Base-by-base conservation (phyloP, 2,113 vertebrate genomes). In the Protobothrops mucrosquamatus region DNA sequence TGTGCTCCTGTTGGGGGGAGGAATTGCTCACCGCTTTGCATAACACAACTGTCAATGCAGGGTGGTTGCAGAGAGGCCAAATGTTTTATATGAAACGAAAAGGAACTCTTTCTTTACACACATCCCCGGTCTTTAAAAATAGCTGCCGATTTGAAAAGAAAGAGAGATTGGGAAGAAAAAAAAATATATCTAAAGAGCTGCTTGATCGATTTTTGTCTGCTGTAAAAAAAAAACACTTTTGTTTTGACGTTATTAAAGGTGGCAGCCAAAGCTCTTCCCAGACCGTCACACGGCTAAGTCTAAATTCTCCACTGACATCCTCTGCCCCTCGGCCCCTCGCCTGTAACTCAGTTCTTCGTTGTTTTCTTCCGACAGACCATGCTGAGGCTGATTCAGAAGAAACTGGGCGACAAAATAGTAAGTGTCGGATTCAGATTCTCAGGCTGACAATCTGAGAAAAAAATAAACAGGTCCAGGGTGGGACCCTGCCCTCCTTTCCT, bases 341-440 rank as follows among this genome's bases (percentile, higher is more conserved):
- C 29, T 18, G n/a, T 43, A 69, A 74, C 6, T 0, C 26, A 29
- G 26, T 11, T 57, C 48, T 54, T 6, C 2, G 34, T 93, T 43
- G 87, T 85, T 87, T 92, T 97, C 94, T 93, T 3, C 92, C 93
- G 92, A 51, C 96, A 99, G 99, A 99, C 99, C 11, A 99, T 99
- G 99, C 95, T 99, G 92, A 99, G 99, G 96, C 95, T 99, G 96
- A 99, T 99, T 94, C 99, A 99, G 97, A 99, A 99, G 97, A 99
- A 99, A 95, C 64, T 99, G 39, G 98, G 98, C 92, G 99, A 99
- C 96, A 98, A 98, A 97, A 98, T 96, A 96, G 99, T 99, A 96
- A 98, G 99, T 20, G 3, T n/a, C 9, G 0, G 12, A 2, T 26
- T 14, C 55, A 51, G 48, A 51, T 51, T 51, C 48, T 51, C 48